These are phyloP conservation scores for Drosophila leontia DNA, from an alignment of 1,140 invertebrate genomes.

Conservation along the genomic window DNA sequence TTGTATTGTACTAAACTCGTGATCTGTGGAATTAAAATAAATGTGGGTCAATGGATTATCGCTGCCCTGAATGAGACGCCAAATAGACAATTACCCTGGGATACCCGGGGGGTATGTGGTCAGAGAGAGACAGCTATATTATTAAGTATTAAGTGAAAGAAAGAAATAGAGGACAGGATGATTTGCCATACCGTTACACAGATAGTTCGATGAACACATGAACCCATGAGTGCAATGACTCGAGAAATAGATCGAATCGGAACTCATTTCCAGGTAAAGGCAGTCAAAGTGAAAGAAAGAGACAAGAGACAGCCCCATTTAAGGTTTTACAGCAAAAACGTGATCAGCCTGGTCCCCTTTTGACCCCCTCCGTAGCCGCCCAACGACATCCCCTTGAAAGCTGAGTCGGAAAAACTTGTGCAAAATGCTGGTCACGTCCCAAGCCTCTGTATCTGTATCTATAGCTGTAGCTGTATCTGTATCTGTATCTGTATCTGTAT, in stretches of 20 bases:
- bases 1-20: conserved; percentile 17
- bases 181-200: conserved; percentile 13
- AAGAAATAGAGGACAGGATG: conserved; percentile 10
- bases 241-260: conserved; percentile 27
- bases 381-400: conserved; percentile 6
- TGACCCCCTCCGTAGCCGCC: background rate
- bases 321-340: conserved; percentile 59
- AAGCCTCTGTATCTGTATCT: conserved; percentile 22
- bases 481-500: conserved; percentile 7
- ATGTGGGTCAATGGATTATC: conserved; percentile 57
- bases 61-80: conserved; percentile 14
- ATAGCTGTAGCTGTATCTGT: conserved; percentile 13
- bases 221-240: conserved; percentile 50
- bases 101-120: background rate
- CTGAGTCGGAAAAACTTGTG: conserved; percentile 22
- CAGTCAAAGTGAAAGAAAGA: background rate
- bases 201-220: conserved; percentile 46
- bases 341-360: conserved; percentile 41
- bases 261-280: conserved; percentile 26
- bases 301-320: conserved; percentile 16
- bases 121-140: background rate
- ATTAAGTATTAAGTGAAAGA: background rate
- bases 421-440: conserved; percentile 45
- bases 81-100: conserved; percentile 12
- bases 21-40: conserved; percentile 41